Evolutionary conservation across 2,888 invertebrate species (phyloP).

Genomic region (Melinaea menophilus): DNA sequence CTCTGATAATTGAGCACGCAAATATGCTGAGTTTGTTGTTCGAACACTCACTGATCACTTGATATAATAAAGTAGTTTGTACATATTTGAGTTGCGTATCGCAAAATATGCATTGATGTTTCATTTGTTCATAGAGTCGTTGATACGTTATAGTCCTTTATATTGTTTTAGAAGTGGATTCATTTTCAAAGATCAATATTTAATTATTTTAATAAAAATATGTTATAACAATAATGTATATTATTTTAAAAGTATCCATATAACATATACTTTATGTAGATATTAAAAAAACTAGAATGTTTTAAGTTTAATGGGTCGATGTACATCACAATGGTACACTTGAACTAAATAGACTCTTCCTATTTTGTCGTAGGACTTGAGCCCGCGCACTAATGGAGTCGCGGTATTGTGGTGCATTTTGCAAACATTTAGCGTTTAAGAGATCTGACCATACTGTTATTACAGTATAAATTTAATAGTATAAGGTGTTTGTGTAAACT

Average conservation of each 20-base stretch:
- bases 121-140: not conserved
- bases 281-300: not conserved
- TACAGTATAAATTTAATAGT: too few relatives aligned
- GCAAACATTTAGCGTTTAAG: constrained; percentile 14
- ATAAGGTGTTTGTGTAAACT: too few relatives aligned
- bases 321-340: constrained; percentile 25
- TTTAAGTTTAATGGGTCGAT: constrained; percentile 14
- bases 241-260: too few relatives aligned
- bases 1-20: not conserved
- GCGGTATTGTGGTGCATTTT: constrained; percentile 12
- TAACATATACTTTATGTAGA: too few relatives aligned
- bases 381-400: constrained; percentile 31
- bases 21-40: constrained; percentile 6
- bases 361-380: constrained; percentile 19
- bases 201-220: too few relatives aligned
- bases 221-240: too few relatives aligned
- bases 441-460: too few relatives aligned
- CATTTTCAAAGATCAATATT: too few relatives aligned
- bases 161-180: not conserved
- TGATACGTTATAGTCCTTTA: not conserved
- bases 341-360: constrained; percentile 25
- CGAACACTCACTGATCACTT: not conserved
- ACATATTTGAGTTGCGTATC: not conserved
- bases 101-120: too few relatives aligned
- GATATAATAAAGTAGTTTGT: not conserved